These are phyloP conservation scores for Stigmatopora nigra DNA, from an alignment of 2,113 vertebrate genomes.

Conservation along the genomic window DNA sequence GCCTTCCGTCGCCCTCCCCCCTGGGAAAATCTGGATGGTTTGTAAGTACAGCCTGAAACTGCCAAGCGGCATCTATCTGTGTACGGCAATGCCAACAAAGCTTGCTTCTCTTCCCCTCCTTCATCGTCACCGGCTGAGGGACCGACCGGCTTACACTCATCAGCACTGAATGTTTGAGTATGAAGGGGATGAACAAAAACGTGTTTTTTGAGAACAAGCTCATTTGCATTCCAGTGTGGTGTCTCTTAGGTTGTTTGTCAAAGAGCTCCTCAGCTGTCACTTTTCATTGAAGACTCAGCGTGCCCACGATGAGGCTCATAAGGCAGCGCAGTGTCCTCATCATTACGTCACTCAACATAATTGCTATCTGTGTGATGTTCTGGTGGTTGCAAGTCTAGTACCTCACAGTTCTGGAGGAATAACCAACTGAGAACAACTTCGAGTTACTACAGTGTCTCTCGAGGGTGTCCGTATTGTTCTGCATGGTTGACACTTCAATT, in stretches of 20 bases:
- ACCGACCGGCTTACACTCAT: slow-evolving; percentile 10
- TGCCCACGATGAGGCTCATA: slow-evolving; percentile 28
- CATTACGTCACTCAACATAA: background rate
- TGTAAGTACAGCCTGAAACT: slow-evolving; percentile 19
- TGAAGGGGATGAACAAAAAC: slow-evolving; percentile 16
- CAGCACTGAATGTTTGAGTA: background rate
- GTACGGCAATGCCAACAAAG: slow-evolving; percentile 15
- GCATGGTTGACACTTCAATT: background rate
- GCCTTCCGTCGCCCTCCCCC: slow-evolving; percentile 1
- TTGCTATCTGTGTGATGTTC: background rate
- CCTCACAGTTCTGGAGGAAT: background rate
- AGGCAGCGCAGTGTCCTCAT: slow-evolving; percentile 15
- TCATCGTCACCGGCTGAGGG: slow-evolving; percentile 23
- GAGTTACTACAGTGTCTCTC: no score
- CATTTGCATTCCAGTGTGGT: slow-evolving; percentile 44
- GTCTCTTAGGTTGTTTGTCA: slow-evolving; percentile 33
- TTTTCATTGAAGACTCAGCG: slow-evolving; percentile 36
- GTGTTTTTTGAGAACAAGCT: slow-evolving; percentile 17
- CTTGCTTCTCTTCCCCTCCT: slow-evolving; percentile 10
- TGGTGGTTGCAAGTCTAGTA: background rate
- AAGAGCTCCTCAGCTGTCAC: slow-evolving; percentile 36
- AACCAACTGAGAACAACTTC: no score
- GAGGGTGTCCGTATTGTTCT: background rate
- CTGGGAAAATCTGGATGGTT: slow-evolving; percentile 26
- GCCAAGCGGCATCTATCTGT: slow-evolving; percentile 35